Conservation (phyloP, 64 coral and sea anemone species). For the Actinia equina region DNA sequence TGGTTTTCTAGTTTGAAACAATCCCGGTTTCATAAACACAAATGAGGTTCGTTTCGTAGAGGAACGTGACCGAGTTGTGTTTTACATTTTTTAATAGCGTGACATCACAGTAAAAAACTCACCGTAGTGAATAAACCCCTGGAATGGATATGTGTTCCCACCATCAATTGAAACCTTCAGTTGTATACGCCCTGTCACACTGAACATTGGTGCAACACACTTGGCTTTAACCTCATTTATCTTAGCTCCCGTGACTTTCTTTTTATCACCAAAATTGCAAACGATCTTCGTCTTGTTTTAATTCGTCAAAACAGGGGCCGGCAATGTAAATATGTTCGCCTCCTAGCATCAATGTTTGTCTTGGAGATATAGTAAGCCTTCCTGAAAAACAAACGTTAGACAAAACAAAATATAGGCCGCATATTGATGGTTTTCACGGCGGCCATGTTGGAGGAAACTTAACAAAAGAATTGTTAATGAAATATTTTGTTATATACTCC, state of each 20-base stretch:
- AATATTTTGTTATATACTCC: no score
- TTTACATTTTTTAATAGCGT: no score
- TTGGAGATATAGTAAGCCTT: slow-evolving; percentile 28
- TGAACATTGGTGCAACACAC: slow-evolving; percentile 16
- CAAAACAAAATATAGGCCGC: no score
- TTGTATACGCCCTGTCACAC: neutral
- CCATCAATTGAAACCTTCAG: slow-evolving; percentile 27
- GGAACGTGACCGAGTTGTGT: no score
- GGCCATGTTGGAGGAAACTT: no score
- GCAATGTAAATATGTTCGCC: slow-evolving; percentile 36
- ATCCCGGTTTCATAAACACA: no score
- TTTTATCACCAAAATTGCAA: slow-evolving; percentile 23
- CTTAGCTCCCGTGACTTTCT: slow-evolving; percentile 10
- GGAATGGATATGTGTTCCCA: slow-evolving; percentile 19
- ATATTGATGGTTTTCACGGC: no score
- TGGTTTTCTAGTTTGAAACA: no score
- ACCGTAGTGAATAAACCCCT: slow-evolving; percentile 27
- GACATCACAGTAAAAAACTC: no score
- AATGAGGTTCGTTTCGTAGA: no score
- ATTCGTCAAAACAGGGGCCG: slow-evolving; percentile 57
- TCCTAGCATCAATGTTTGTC: slow-evolving; percentile 29
- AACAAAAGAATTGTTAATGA: no score
- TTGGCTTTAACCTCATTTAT: neutral
- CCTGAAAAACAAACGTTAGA: neutral
- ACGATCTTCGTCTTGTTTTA: slow-evolving; percentile 50